Evolutionary conservation across 2,888 invertebrate species (phyloP).

Genomic region (Lithophane socia): DNA sequence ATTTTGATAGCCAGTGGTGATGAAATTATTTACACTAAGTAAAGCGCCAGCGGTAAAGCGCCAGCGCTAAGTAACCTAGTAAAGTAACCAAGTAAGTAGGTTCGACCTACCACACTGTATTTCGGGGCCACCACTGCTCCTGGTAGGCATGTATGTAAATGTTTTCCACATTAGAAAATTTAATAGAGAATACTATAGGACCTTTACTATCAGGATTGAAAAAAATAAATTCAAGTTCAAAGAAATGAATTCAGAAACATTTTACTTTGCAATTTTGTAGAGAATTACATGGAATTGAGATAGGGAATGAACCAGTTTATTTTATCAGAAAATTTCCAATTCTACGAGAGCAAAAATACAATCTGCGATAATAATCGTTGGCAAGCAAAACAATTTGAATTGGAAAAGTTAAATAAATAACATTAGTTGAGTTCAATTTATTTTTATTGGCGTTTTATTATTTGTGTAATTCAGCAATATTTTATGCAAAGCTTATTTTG

Average conservation of each 20-base stretch:
- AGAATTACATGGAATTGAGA: constrained; percentile 39
- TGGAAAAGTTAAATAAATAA: constrained; percentile 60
- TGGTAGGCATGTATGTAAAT: background rate
- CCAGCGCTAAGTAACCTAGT: too few species aligned
- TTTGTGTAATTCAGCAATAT: constrained; percentile 41
- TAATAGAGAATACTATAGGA: background rate
- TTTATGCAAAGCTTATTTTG: constrained; percentile 49
- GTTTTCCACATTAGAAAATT: background rate
- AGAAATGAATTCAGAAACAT: constrained; percentile 32
- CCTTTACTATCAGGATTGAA: constrained; percentile 11
- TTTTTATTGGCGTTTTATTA: constrained; percentile 51
- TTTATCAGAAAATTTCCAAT: constrained; percentile 55
- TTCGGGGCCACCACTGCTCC: too few species aligned
- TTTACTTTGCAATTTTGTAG: constrained; percentile 26
- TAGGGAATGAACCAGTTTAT: constrained; percentile 32
- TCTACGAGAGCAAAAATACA: constrained; percentile 53
- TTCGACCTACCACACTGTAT: too few species aligned
- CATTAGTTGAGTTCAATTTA: constrained; percentile 56
- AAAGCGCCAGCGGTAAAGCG: too few species aligned
- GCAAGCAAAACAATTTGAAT: constrained; percentile 62
- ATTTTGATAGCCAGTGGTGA: too few species aligned
- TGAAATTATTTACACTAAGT: too few species aligned
- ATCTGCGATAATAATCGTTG: constrained; percentile 59
- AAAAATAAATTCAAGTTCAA: background rate
- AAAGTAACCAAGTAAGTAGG: too few species aligned